Percentiles rank a stretch among this genome's conserved stretches.
phyloP scores from a whole-genome alignment of 1,140 invertebrate genomes.

The Xylocopa sonorina region DNA sequence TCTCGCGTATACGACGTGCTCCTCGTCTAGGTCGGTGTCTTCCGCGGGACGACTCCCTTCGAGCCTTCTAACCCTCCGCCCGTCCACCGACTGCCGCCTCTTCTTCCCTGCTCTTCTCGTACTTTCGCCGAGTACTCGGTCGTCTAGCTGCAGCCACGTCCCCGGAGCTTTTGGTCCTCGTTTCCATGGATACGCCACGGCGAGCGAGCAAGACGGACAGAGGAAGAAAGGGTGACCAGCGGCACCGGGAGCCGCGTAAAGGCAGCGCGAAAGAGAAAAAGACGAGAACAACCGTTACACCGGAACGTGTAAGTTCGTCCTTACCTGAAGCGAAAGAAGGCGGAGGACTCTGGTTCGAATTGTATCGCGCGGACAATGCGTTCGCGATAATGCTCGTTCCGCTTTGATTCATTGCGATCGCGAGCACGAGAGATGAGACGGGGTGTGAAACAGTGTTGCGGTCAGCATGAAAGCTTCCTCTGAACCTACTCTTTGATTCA shows the following conservation, averaged over 20 bases:
- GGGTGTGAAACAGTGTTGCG: not conserved
- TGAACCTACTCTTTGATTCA: not conserved
- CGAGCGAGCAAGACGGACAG: conserved; percentile 39
- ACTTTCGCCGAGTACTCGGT: not conserved
- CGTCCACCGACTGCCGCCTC: too few relatives aligned
- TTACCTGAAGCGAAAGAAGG: conserved; percentile 45
- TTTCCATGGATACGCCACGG: conserved; percentile 64
- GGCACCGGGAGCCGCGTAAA: conserved; percentile 12
- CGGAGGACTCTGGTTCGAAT: conserved; percentile 61
- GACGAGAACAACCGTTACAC: conserved; percentile 16
- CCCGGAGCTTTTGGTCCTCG: conserved; percentile 54
- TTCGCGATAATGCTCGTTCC: conserved; percentile 69
- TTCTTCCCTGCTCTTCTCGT: conserved; percentile 28
- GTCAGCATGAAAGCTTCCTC: not conserved
- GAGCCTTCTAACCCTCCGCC: not conserved
- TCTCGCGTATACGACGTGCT: not conserved
- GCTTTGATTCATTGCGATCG: conserved; percentile 67
- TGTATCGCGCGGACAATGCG: conserved; percentile 71
- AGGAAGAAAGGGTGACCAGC: conserved; percentile 17
- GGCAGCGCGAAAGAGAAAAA: conserved; percentile 24
- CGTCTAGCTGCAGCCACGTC: not conserved
- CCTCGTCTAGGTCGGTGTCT: conserved; percentile 3
- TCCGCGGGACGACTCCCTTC: not conserved
- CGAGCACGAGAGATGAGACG: conserved; percentile 12
- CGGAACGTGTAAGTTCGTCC: conserved; percentile 49